phyloP scores from a whole-genome alignment of 1,140 invertebrate genomes.

The Euwallacea fornicatus region DNA sequence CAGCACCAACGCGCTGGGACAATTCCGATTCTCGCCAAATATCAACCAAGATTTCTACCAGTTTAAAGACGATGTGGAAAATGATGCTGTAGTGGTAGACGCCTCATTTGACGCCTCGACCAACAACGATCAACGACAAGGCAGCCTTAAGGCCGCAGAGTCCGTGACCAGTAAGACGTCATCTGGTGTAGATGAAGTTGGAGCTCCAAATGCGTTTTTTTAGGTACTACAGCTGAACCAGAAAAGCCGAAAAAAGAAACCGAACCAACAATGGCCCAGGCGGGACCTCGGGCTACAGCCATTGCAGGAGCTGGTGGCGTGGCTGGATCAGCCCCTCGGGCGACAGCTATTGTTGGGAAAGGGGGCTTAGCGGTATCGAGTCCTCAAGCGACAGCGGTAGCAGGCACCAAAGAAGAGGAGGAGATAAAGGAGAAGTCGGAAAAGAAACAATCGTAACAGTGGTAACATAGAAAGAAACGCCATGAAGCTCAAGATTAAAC shows the following conservation, averaged over 20 bases:
- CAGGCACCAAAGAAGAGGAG: conserved; percentile 49
- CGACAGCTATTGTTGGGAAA: conserved; percentile 55
- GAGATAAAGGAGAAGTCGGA: conserved; percentile 33
- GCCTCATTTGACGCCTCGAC: conserved; percentile 38
- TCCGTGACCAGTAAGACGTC: conserved; percentile 19
- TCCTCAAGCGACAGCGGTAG: conserved; percentile 56
- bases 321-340: conserved; percentile 54
- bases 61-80: conserved; percentile 39
- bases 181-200: background rate
- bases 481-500: too few relatives aligned
- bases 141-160: conserved; percentile 23
- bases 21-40: conserved; percentile 33
- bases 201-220: background rate
- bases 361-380: conserved; percentile 55
- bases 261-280: conserved; percentile 54
- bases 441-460: conserved; percentile 15
- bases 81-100: conserved; percentile 46
- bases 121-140: background rate
- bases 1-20: conserved; percentile 15
- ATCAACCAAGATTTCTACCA: conserved; percentile 24
- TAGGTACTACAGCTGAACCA: background rate
- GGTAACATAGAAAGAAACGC: too few relatives aligned
- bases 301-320: conserved; percentile 56
- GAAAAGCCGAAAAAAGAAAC: conserved; percentile 37
- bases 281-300: conserved; percentile 55